phyloP scores from a whole-genome alignment of 1,140 invertebrate genomes.

The Drosophila persimilis region DNA sequence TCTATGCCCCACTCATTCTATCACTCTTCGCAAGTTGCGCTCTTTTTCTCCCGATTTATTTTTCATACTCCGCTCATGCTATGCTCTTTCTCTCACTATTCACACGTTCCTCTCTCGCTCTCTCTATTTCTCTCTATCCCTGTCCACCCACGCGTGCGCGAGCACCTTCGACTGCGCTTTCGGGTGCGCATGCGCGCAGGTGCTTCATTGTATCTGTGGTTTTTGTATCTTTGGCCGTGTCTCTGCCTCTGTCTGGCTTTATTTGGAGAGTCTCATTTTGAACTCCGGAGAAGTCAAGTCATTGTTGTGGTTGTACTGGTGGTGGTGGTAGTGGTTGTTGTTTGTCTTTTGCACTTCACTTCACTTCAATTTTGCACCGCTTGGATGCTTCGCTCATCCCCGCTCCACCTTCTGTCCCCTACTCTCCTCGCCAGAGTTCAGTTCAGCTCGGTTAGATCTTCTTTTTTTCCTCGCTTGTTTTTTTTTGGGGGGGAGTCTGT shows the following conservation, averaged over 20 bases:
- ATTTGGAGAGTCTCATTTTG: conserved; percentile 56
- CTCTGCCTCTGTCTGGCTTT: conserved; percentile 23
- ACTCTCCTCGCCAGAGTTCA: conserved; percentile 4
- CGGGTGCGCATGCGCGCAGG: conserved; percentile 43
- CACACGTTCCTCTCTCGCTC: not conserved
- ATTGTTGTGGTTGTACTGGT: conserved; percentile 48
- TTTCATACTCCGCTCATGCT: too few species aligned
- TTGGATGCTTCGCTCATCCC: conserved; percentile 63
- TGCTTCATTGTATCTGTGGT: conserved; percentile 19
- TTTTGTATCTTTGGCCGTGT: conserved; percentile 38
- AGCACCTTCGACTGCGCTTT: conserved; percentile 62
- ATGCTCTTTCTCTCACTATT: too few species aligned
- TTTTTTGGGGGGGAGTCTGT: conserved; percentile 27
- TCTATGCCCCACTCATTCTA: not conserved
- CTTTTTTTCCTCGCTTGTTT: conserved; percentile 31
- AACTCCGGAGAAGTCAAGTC: conserved; percentile 57
- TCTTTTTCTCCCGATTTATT: not conserved
- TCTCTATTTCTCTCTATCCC: conserved; percentile 1
- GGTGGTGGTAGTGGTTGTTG: conserved; percentile 35
- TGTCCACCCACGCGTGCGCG: conserved; percentile 46
- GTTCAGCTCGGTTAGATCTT: conserved; percentile 48
- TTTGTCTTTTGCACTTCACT: conserved; percentile 83
- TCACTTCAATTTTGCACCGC: conserved; percentile 78
- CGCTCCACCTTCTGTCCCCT: too few species aligned
- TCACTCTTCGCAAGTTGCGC: not conserved